Conservation (phyloP, 2,797 vertebrate species). For the Hapalemur alaotrensis region DNA sequence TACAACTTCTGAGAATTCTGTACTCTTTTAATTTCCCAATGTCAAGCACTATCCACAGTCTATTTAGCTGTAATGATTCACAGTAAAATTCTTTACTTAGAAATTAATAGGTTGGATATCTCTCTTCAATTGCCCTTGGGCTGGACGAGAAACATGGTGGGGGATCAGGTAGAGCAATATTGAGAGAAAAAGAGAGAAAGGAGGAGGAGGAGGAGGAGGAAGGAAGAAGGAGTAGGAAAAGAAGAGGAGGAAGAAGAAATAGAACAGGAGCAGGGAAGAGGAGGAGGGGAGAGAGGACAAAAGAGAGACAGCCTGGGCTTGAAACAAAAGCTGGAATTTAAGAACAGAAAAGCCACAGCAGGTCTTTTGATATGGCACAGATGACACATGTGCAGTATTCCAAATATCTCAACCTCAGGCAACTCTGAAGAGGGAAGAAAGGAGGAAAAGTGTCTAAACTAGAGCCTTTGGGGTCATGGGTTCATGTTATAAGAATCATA, state of each 20-base stretch:
- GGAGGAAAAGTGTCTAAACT: not conserved
- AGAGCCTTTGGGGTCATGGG: not conserved
- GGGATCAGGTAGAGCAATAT: not conserved
- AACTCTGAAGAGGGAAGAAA: not conserved
- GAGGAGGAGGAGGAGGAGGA: accelerated
- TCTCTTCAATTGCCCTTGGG: not conserved
- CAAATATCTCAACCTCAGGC: not conserved
- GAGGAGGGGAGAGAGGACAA: no score
- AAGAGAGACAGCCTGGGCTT: accelerated
- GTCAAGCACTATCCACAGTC: not conserved
- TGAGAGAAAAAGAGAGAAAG: accelerated
- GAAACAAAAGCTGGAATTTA: not conserved
- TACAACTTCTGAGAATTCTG: not conserved
- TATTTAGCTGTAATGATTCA: not conserved
- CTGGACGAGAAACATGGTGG: not conserved
- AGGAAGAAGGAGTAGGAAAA: accelerated
- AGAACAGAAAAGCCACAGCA: not conserved
- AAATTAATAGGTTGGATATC: not conserved
- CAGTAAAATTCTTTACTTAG: not conserved
- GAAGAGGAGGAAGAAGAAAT: no score
- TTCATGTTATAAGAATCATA: not conserved
- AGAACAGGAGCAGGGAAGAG: no score
- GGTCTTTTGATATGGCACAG: not conserved
- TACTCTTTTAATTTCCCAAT: not conserved
- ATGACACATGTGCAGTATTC: not conserved